Conservation (phyloP, 2,113 vertebrate genomes). For the Rhagologus leucostigma region DNA sequence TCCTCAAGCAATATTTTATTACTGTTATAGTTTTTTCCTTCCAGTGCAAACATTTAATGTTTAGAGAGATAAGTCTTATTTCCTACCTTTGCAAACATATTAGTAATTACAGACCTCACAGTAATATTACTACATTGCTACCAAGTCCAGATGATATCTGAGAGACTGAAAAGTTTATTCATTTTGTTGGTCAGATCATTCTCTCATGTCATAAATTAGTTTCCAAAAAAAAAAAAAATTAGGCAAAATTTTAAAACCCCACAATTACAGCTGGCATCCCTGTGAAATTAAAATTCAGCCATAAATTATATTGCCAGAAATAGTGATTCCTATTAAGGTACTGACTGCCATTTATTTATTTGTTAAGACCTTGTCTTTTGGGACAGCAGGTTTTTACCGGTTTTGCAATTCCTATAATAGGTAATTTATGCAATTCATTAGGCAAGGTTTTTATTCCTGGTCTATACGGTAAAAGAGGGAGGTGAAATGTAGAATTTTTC, state of each 20-base stretch:
- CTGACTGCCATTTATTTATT: neutral
- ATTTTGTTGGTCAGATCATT: neutral
- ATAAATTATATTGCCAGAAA: neutral
- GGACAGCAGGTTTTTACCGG: neutral
- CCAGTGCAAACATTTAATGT: neutral
- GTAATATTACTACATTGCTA: neutral
- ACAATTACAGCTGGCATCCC: neutral
- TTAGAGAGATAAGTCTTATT: neutral
- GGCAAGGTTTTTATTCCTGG: neutral
- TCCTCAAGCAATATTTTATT: neutral
- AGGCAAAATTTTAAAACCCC: accelerated
- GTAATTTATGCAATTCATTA: neutral
- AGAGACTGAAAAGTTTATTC: neutral
- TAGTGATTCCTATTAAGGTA: neutral
- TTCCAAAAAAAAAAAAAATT: neutral
- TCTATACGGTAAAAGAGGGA: neutral
- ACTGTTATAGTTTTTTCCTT: neutral
- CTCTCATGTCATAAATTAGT: neutral
- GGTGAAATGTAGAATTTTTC: neutral
- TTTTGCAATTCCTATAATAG: neutral
- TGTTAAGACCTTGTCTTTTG: neutral
- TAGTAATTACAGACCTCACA: neutral
- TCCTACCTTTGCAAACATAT: neutral
- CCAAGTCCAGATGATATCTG: neutral
- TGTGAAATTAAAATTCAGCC: neutral